phyloP scores from a whole-genome alignment of 2,888 invertebrate species.

The Notodonta dromedarius region DNA sequence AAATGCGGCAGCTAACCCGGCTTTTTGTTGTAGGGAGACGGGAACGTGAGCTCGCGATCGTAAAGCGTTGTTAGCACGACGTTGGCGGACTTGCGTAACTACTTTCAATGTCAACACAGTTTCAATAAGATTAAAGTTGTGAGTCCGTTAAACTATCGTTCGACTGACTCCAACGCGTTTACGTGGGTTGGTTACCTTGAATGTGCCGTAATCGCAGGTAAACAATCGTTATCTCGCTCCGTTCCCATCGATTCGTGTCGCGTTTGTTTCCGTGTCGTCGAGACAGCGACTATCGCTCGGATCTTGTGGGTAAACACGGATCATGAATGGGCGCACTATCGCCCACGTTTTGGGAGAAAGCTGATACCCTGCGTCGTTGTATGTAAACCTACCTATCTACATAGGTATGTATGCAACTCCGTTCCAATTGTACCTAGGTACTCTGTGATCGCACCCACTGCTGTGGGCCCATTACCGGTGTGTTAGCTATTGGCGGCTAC shows the following conservation, averaged over 20 bases:
- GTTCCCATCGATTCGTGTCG: conserved; percentile 64
- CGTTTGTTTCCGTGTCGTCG: conserved; percentile 51
- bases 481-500: conserved; percentile 22
- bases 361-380: conserved; percentile 34
- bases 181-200: conserved; percentile 67
- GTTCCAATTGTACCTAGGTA: conserved; percentile 6
- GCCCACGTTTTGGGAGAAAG: conserved; percentile 78
- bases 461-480: conserved; percentile 21
- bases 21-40: conserved; percentile 68
- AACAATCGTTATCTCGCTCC: conserved; percentile 71
- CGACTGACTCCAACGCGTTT: conserved; percentile 38
- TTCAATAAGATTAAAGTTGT: conserved; percentile 37
- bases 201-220: conserved; percentile 70
- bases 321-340: conserved; percentile 67
- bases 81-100: conserved; percentile 74
- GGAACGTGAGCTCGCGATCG: conserved; percentile 42
- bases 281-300: conserved; percentile 4
- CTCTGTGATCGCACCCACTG: conserved; percentile 13
- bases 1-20: conserved; percentile 74
- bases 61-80: conserved; percentile 37
- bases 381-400: conserved; percentile 40
- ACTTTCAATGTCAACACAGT: conserved; percentile 77
- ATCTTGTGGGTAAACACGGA: conserved; percentile 56
- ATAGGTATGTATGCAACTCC: conserved; percentile 9
- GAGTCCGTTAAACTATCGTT: conserved; percentile 28